Percentiles rank a stretch among this genome's conserved stretches.
Evolutionary conservation across 2,113 vertebrate genomes (phyloP).

Genomic region (Pachycephala philippinensis): DNA sequence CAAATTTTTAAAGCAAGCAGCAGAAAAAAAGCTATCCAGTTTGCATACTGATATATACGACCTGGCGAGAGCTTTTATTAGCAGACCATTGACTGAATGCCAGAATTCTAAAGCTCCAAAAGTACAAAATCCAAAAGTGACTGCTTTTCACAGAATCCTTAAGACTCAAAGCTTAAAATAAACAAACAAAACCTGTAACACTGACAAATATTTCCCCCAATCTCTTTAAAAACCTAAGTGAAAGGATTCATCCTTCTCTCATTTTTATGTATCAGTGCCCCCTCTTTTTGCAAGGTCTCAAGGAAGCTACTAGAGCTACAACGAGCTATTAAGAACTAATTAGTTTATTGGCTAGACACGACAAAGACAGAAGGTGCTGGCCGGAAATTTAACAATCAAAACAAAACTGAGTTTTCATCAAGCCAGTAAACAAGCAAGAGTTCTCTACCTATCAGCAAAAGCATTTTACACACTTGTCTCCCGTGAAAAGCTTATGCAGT

Average conservation of each 20-base stretch:
- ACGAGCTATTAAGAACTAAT: neutral
- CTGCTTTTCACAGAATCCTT: neutral
- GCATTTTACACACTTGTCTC: neutral
- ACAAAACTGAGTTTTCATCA: constrained; percentile 16
- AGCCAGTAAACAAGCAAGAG: neutral
- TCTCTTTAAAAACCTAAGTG: neutral
- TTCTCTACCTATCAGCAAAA: neutral
- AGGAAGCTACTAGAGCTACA: neutral
- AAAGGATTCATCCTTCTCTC: neutral
- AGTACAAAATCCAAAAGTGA: neutral
- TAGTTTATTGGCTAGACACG: neutral
- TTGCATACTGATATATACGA: neutral
- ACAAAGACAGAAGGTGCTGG: neutral
- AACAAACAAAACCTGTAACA: neutral
- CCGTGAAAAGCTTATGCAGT: neutral
- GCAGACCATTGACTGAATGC: neutral
- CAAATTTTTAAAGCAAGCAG: neutral
- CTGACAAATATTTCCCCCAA: accelerated
- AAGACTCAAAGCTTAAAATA: neutral
- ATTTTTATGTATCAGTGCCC: neutral
- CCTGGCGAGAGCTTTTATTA: neutral
- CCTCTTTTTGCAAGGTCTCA: neutral
- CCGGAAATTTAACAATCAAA: neutral
- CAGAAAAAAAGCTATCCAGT: neutral
- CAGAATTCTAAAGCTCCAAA: neutral